phyloP scores from a whole-genome alignment of 2,797 vertebrate genomes.

The Cirrhinus molitorella region DNA sequence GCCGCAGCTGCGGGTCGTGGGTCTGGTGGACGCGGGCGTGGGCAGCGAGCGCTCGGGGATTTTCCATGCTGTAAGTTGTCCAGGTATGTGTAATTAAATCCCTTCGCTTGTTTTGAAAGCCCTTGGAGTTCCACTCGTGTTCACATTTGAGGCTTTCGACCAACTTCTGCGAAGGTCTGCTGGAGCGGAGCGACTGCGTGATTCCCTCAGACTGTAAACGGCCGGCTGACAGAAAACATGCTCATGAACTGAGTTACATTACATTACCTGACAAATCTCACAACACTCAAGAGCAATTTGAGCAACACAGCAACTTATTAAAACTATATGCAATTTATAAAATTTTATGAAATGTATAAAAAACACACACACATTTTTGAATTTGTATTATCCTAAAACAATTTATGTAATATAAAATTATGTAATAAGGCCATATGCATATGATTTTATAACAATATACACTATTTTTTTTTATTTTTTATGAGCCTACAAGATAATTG shows the following conservation, averaged over 20 bases:
- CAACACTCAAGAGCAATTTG: background rate
- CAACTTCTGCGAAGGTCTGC: conserved; percentile 56
- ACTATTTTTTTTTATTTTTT: too few relatives aligned
- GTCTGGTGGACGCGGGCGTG: conserved; percentile 34
- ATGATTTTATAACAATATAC: too few relatives aligned
- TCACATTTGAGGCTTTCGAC: conserved; percentile 69
- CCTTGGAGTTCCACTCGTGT: conserved; percentile 76
- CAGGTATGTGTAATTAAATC: conserved; percentile 83
- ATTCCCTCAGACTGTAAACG: background rate
- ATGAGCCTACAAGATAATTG: too few relatives aligned
- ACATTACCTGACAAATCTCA: background rate
- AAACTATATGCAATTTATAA: background rate
- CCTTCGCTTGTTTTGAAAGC: conserved; percentile 77
- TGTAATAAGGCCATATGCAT: too few relatives aligned
- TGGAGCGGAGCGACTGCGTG: conserved; percentile 12
- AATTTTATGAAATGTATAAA: too few relatives aligned
- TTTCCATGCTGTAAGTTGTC: conserved; percentile 81
- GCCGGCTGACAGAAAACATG: background rate
- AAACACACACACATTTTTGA: background rate
- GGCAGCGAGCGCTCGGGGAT: conserved; percentile 63
- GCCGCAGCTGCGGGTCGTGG: conserved; percentile 54
- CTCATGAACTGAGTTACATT: background rate
- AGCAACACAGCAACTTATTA: background rate
- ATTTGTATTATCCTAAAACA: background rate
- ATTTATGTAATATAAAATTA: too few relatives aligned